A percentile compares a stretch with the other conserved stretches of the same genome.
Evolutionary conservation across 2,797 vertebrate genomes (phyloP).

Genomic region (Argya squamiceps): DNA sequence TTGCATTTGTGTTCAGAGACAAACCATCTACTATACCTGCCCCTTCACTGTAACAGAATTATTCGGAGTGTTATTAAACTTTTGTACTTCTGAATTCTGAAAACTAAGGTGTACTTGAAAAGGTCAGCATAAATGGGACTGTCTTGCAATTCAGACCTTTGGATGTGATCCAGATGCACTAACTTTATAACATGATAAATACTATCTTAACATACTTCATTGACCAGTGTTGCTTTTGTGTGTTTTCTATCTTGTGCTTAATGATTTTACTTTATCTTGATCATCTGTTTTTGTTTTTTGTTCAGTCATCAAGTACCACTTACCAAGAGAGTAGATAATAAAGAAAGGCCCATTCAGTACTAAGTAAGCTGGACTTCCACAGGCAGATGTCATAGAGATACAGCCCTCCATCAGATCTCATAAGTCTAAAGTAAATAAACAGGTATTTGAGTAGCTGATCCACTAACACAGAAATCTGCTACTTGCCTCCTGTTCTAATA

Average conservation of each 20-base stretch:
- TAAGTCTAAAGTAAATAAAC: background rate
- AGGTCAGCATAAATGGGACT: background rate
- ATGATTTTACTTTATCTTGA: background rate
- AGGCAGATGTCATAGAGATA: background rate
- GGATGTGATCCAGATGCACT: background rate
- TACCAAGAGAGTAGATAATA: background rate
- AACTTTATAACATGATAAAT: background rate
- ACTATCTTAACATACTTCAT: background rate
- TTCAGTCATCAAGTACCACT: background rate
- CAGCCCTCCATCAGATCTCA: background rate
- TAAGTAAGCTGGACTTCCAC: background rate
- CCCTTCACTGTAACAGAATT: background rate
- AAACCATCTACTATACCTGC: background rate
- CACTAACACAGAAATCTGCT: background rate
- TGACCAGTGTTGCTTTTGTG: background rate
- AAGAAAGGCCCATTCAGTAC: background rate
- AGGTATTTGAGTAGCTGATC: background rate
- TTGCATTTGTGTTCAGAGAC: background rate
- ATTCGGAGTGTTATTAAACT: background rate
- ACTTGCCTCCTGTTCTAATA: background rate
- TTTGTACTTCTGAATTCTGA: background rate
- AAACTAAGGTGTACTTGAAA: background rate
- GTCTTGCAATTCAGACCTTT: background rate
- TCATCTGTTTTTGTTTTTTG: background rate
- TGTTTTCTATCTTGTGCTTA: background rate